phyloP scores from a whole-genome alignment of 2,113 vertebrate species.

The Callithrix jacchus region DNA sequence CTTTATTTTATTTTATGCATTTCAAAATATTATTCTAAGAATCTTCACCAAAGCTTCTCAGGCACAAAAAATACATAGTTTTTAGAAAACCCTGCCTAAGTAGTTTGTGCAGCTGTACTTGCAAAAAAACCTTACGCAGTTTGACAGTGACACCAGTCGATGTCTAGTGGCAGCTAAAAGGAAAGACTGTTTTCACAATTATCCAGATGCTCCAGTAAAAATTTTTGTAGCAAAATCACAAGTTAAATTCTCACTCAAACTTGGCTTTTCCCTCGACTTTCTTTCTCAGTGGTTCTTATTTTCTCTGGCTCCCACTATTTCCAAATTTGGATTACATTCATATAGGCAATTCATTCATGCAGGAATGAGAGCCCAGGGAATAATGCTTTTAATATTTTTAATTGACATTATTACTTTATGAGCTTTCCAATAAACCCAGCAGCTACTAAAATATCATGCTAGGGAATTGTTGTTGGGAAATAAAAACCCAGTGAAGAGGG shows the following conservation, averaged over 20 bases:
- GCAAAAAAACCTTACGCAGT: background rate
- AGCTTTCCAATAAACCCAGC: conserved; percentile 27
- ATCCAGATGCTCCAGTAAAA: background rate
- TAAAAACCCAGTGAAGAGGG: background rate
- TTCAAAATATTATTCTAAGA: conserved; percentile 4
- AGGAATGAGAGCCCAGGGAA: conserved; percentile 29
- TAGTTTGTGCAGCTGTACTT: background rate
- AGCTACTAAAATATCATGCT: background rate
- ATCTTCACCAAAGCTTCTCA: background rate
- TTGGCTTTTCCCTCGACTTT: conserved; percentile 21
- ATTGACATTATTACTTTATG: conserved; percentile 46
- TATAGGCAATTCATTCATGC: background rate
- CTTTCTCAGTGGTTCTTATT: conserved; percentile 39
- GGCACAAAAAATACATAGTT: background rate
- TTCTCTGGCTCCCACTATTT: conserved; percentile 63
- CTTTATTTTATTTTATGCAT: background rate
- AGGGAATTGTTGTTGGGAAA: background rate
- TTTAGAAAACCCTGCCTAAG: background rate
- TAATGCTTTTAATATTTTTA: conserved; percentile 53
- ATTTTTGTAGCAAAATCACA: conserved; percentile 26
- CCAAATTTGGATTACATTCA: conserved; percentile 51
- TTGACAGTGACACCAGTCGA: background rate
- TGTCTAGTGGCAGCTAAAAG: background rate
- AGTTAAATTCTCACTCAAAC: conserved; percentile 15
- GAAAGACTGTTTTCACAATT: background rate